These are phyloP conservation scores for Drosophila nigritarsus DNA, from an alignment of 2,888 invertebrate genomes.

Conservation along the genomic window DNA sequence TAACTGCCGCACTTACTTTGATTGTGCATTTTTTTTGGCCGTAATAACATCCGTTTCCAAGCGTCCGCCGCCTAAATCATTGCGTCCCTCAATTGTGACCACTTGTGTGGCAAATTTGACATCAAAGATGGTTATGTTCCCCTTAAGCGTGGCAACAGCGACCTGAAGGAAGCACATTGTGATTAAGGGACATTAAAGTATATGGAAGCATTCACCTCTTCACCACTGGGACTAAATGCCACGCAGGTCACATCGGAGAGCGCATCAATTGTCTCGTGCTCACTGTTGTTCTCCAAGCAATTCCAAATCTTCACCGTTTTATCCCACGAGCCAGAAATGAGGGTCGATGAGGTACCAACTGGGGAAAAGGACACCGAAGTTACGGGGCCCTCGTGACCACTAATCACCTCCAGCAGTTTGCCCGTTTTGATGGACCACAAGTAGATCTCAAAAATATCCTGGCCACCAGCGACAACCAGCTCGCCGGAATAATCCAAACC, in stretches of 20 bases:
- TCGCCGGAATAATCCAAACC: conserved; percentile 96
- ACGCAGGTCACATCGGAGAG: conserved; percentile 93
- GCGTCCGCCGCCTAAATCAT: conserved; percentile 94
- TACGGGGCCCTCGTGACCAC: conserved; percentile 97
- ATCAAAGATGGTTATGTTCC: conserved; percentile 93
- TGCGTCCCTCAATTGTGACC: conserved; percentile 93
- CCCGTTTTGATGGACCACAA: conserved; percentile 98
- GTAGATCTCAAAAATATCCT: conserved; percentile 97
- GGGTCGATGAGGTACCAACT: conserved; percentile 88
- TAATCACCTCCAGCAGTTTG: conserved; percentile 93
- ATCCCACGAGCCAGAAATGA: conserved; percentile 98
- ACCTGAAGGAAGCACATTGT: conserved; percentile 85
- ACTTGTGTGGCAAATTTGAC: conserved; percentile 89
- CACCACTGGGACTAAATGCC: conserved; percentile 94
- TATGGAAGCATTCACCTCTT: conserved; percentile 87
- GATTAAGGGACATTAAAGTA: not conserved
- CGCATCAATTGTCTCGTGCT: conserved; percentile 92
- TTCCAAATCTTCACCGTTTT: conserved; percentile 96
- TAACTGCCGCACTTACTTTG: conserved; percentile 89
- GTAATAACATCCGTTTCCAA: conserved; percentile 94
- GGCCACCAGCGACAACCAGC: conserved; percentile 96
- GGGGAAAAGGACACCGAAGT: conserved; percentile 93
- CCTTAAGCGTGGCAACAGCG: conserved; percentile 96
- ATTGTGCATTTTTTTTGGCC: conserved; percentile 92
- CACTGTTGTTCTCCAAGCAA: conserved; percentile 92